phyloP scores from a whole-genome alignment of 2,113 vertebrate species.

The Anoura caudifer region DNA sequence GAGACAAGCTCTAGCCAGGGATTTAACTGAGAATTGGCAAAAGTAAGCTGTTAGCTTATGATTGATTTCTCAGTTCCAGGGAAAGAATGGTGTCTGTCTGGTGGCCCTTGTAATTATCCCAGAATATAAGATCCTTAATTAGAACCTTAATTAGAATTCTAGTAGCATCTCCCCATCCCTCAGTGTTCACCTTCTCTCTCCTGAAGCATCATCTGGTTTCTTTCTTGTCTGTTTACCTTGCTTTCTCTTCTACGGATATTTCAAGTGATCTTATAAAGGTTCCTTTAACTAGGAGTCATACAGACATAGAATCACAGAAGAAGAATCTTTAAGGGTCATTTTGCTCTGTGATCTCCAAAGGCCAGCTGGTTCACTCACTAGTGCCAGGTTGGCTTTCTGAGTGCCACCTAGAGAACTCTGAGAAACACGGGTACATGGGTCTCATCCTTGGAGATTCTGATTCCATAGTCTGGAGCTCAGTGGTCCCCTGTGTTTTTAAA shows the following conservation, averaged over 20 bases:
- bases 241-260: background rate
- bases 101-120: background rate
- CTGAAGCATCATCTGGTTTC: background rate
- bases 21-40: constrained; percentile 69
- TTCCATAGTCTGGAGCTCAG: background rate
- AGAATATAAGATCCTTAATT: constrained; percentile 11
- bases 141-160: constrained; percentile 14
- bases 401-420: background rate
- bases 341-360: background rate
- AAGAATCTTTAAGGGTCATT: background rate
- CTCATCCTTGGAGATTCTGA: background rate
- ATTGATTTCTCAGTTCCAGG: constrained; percentile 63
- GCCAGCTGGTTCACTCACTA: background rate
- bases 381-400: background rate
- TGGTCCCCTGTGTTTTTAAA: background rate
- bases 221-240: background rate
- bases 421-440: background rate
- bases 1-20: constrained; percentile 16
- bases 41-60: constrained; percentile 68
- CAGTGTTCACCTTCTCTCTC: background rate
- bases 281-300: background rate
- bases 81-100: background rate
- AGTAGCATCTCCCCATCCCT: background rate
- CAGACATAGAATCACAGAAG: background rate
- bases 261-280: background rate